Percentiles rank a stretch among this genome's conserved stretches.
Conservation (phyloP, 2,888 invertebrate species). For the Drosophila koepferae region DNA sequence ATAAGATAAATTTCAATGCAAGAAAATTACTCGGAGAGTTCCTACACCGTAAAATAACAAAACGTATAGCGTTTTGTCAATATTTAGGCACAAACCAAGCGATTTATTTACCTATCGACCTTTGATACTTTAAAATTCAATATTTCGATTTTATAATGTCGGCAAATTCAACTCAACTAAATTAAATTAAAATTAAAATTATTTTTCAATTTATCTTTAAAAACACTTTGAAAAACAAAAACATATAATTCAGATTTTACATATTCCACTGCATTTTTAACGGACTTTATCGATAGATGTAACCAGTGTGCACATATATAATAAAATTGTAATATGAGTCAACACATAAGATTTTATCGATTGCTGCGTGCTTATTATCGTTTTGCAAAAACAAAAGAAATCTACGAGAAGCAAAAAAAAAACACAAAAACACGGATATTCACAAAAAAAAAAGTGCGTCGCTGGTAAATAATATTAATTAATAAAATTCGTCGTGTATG, state of each 20-base stretch:
- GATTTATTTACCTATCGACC: slow-evolving; percentile 20
- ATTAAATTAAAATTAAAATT: background rate
- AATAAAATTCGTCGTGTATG: slow-evolving; percentile 64
- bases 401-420: slow-evolving; percentile 52
- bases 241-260: background rate
- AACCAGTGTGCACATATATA: slow-evolving; percentile 41
- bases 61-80: slow-evolving; percentile 2
- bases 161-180: background rate
- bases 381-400: slow-evolving; percentile 69
- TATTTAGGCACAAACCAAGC: slow-evolving; percentile 14
- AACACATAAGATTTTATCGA: slow-evolving; percentile 40
- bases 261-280: background rate
- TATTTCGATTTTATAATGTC: slow-evolving; percentile 1
- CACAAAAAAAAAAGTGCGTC: slow-evolving; percentile 42
- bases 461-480: slow-evolving; percentile 55
- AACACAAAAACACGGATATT: slow-evolving; percentile 36
- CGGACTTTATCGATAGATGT: background rate
- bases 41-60: slow-evolving; percentile 4
- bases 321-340: background rate
- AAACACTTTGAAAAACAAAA: background rate
- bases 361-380: slow-evolving; percentile 35
- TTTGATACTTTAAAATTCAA: background rate
- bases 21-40: background rate
- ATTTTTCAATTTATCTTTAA: background rate
- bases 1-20: background rate